These are phyloP conservation scores for Amphibalanus amphitrite DNA, from an alignment of 1,140 invertebrate genomes.

Conservation along the genomic window DNA sequence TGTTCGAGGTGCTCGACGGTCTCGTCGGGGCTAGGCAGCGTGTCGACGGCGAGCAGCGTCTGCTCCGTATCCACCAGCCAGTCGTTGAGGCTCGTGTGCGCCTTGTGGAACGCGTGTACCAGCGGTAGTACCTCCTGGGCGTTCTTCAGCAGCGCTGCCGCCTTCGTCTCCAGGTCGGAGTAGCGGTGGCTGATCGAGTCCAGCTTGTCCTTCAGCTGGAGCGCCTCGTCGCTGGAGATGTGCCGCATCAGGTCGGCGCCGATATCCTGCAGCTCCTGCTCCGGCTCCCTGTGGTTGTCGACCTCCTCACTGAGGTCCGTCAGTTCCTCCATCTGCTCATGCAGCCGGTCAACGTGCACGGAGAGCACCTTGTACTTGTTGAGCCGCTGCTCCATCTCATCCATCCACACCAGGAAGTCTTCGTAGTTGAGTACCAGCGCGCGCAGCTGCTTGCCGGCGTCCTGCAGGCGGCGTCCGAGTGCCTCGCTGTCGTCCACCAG, in stretches of 20 bases:
- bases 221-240: slow-evolving; percentile 78
- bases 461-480: slow-evolving; percentile 54
- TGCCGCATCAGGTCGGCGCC: slow-evolving; percentile 86
- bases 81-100: slow-evolving; percentile 65
- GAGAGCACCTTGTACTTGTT: slow-evolving; percentile 60
- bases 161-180: slow-evolving; percentile 64
- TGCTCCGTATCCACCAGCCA: slow-evolving; percentile 90
- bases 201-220: slow-evolving; percentile 82
- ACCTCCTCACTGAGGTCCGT: slow-evolving; percentile 77
- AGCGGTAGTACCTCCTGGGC: slow-evolving; percentile 77
- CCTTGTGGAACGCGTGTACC: slow-evolving; percentile 81
- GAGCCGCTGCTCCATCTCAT: slow-evolving; percentile 65
- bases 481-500: slow-evolving; percentile 69
- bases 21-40: slow-evolving; percentile 25
- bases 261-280: slow-evolving; percentile 72
- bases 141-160: slow-evolving; percentile 58
- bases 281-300: slow-evolving; percentile 60
- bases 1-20: slow-evolving; percentile 65
- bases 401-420: slow-evolving; percentile 84
- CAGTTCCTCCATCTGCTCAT: slow-evolving; percentile 81
- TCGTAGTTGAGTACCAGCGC: slow-evolving; percentile 82
- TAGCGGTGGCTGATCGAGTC: slow-evolving; percentile 77
- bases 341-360: slow-evolving; percentile 73
- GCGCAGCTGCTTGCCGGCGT: slow-evolving; percentile 65
- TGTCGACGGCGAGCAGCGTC: slow-evolving; percentile 60